Conservation (phyloP, 37 sponge, comb jelly and placozoan genomes). For the Axinella damicornis region DNA sequence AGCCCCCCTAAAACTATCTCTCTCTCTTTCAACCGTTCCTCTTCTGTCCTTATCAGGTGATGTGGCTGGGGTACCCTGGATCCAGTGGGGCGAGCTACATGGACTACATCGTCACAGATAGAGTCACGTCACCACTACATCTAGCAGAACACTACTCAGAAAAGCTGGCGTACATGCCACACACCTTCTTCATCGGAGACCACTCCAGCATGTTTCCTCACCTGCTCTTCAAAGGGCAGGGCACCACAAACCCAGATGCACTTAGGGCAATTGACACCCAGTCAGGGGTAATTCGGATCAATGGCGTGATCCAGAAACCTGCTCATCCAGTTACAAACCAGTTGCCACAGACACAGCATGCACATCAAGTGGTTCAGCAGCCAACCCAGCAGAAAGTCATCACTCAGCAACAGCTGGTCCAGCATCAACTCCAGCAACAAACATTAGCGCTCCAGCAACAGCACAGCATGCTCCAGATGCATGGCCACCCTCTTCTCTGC, state of each 20-base stretch:
- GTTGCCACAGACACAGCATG: constrained; percentile 22
- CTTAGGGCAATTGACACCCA: constrained; percentile 81
- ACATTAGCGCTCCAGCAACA: neutral
- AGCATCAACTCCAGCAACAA: constrained; percentile 37
- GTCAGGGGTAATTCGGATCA: constrained; percentile 79
- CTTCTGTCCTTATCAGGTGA: constrained; percentile 62
- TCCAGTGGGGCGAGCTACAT: constrained; percentile 97
- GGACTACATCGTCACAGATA: constrained; percentile 99
- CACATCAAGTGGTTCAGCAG: constrained; percentile 6
- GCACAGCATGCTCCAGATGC: constrained; percentile 27
- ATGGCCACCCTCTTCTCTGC: constrained; percentile 11
- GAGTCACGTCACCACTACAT: constrained; percentile 89
- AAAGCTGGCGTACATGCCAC: constrained; percentile 98
- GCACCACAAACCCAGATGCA: constrained; percentile 64
- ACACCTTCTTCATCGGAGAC: constrained; percentile 98
- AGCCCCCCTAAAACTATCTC: neutral
- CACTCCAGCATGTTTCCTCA: constrained; percentile 99
- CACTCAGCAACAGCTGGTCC: constrained; percentile 6
- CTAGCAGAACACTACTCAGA: constrained; percentile 93
- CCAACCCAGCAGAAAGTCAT: too few species aligned
- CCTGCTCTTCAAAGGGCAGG: constrained; percentile 81
- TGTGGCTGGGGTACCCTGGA: constrained; percentile 99
- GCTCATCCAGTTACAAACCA: constrained; percentile 48
- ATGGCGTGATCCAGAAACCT: constrained; percentile 69
- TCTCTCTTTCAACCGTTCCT: neutral